Evolutionary conservation across 2,888 invertebrate genomes (phyloP).

Genomic region (Pimpla rufipes): DNA sequence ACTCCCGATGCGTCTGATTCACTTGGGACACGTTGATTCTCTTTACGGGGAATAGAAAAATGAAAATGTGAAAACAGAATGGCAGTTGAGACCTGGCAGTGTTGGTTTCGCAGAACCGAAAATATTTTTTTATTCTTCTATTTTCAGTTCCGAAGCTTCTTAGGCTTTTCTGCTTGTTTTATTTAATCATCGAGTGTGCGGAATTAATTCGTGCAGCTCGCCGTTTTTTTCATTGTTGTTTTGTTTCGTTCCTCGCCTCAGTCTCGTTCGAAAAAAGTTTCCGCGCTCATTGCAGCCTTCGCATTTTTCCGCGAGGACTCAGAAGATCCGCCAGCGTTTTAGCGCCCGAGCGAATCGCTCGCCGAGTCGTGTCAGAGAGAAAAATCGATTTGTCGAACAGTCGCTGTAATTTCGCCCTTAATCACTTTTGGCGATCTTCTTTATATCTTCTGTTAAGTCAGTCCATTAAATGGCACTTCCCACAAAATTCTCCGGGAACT

Average conservation of each 20-base stretch:
- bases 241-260: neutral
- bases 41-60: neutral
- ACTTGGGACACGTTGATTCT: conserved; percentile 34
- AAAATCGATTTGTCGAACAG: conserved; percentile 10
- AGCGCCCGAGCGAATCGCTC: neutral
- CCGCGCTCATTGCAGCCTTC: conserved; percentile 1
- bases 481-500: conserved; percentile 14
- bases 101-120: conserved; percentile 14
- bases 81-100: conserved; percentile 41
- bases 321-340: neutral
- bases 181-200: neutral
- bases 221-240: neutral
- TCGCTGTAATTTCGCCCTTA: neutral
- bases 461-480: conserved; percentile 54
- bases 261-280: conserved; percentile 22
- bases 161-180: conserved; percentile 26
- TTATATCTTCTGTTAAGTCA: conserved; percentile 14
- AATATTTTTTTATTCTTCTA: conserved; percentile 7
- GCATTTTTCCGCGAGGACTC: conserved; percentile 3
- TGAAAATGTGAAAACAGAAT: neutral
- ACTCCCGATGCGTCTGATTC: conserved; percentile 49
- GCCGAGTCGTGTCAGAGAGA: conserved; percentile 40
- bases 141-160: neutral
- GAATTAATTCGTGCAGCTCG: neutral
- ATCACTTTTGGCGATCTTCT: conserved; percentile 2